Evolutionary conservation across 2,113 vertebrate species (phyloP), one percentile per base, ranked within the genome.

Genomic region (Rhinoptilus africanus): DNA sequence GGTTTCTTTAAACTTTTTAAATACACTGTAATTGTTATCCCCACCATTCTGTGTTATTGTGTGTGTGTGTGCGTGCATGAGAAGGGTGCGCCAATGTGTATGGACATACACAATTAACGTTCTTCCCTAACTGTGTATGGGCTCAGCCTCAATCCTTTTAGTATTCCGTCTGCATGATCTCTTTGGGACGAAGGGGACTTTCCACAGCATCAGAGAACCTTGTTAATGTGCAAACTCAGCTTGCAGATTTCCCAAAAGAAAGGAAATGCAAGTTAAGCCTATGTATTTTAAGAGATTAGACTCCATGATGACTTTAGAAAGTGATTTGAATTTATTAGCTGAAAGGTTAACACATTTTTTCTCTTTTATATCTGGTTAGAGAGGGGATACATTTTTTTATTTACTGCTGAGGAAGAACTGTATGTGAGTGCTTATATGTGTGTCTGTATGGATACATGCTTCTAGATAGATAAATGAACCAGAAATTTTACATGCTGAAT

Each of bases 61-160:
- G n/a, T 20, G 41, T n/a, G 24, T 39, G 35, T 7, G 39, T 41
- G 53, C 2, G 0, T 2, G 14, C 20, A 3, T 9, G 60, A 37
- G 72, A 53, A 39, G 47, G 50, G 14, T 6, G 21, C 15, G 14
- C 2, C 0, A 21, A 51, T 54, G 11, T 20, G 71, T 67, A 18
- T 0, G 0, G 27, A 8, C 87, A 53, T 0, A 21, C 34, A 26
- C 26, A 2, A 43, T 43, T 91, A 0, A 0, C 0, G 0, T 35
- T 82, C 39, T 73, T 88, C 75, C 24, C 4, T 2, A 69, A 14
- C 19, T 82, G 12, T 50, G 2, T 15, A 2, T 60, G 64, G 26
- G 13, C 63, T 89, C 0, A 0, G 54, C 30, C 15, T 75, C 57
- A n/a, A 60, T 57, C 8, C 16, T 69, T 69, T 71, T 56, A 4